phyloP scores from a whole-genome alignment of 30 jellyfish, hydroid and myxozoan species.

The Hydractinia symbiolongicarpus region DNA sequence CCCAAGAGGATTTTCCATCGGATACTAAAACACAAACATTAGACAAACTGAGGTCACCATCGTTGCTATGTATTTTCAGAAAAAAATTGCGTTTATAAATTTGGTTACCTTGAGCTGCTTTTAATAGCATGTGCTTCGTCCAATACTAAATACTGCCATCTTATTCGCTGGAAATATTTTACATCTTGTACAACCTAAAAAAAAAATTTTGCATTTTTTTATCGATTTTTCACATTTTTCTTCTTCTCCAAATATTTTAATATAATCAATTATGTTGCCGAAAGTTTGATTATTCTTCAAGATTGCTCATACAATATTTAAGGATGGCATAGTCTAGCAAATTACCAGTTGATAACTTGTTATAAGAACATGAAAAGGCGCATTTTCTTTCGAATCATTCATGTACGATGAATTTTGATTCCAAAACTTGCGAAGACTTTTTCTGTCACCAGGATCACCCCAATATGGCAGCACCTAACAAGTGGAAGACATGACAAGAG shows the following conservation, averaged over 20 bases:
- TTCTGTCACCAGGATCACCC: constrained; percentile 98
- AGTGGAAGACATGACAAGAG: neutral
- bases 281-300: too few relatives aligned
- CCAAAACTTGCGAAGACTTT: constrained; percentile 78
- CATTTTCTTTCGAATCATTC: constrained; percentile 56
- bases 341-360: constrained; percentile 97
- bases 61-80: neutral
- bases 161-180: constrained; percentile 81
- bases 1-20: constrained; percentile 97
- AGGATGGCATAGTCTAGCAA: neutral
- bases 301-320: too few relatives aligned
- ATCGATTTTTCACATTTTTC: too few relatives aligned
- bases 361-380: constrained; percentile 95
- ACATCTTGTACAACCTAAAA: constrained; percentile 95
- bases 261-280: too few relatives aligned
- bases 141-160: constrained; percentile 92
- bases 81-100: neutral
- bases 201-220: neutral
- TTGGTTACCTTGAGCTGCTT: constrained; percentile 83
- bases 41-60: constrained; percentile 7
- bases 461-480: constrained; percentile 93
- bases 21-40: constrained; percentile 35
- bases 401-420: constrained; percentile 56
- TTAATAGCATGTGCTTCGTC: constrained; percentile 99
- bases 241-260: too few relatives aligned